Evolutionary conservation across 2,888 invertebrate genomes (phyloP).

Genomic region (Iphiclides podalirius): DNA sequence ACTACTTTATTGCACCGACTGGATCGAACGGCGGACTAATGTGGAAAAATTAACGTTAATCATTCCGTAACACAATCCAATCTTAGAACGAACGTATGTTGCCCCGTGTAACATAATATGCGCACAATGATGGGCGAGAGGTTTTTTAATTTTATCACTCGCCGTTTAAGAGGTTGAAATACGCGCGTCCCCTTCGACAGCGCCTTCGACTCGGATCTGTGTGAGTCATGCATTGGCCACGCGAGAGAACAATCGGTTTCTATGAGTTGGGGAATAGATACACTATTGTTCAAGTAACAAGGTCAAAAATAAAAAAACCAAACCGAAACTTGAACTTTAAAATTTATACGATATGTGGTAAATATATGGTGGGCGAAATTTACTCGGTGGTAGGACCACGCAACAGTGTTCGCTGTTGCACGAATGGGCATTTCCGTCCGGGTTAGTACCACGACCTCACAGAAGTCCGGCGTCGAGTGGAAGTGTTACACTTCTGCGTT

Average conservation of each 20-base stretch:
- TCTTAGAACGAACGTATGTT: conserved; percentile 21
- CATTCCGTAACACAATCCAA: conserved; percentile 21
- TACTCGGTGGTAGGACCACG: too few relatives aligned
- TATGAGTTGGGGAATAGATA: neutral
- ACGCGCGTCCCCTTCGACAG: conserved; percentile 4
- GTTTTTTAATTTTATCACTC: conserved; percentile 16
- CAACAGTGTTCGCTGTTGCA: too few relatives aligned
- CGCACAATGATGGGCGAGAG: conserved; percentile 1
- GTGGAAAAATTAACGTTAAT: conserved; percentile 9
- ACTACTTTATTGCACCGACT: conserved; percentile 4
- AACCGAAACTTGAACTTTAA: too few relatives aligned
- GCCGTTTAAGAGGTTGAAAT: conserved; percentile 11
- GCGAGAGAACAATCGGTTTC: neutral
- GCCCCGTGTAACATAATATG: conserved; percentile 19
- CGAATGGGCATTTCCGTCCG: too few relatives aligned
- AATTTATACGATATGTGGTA: too few relatives aligned
- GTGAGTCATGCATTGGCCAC: conserved; percentile 3
- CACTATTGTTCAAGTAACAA: neutral
- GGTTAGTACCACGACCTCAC: too few relatives aligned
- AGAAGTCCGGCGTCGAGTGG: too few relatives aligned
- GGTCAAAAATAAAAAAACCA: neutral
- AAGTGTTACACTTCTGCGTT: too few relatives aligned
- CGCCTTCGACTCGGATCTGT: neutral
- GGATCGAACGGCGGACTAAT: conserved; percentile 15
- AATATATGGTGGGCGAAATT: too few relatives aligned